phyloP scores from a whole-genome alignment of 2,888 invertebrate species.

The Parnassius smintheus region DNA sequence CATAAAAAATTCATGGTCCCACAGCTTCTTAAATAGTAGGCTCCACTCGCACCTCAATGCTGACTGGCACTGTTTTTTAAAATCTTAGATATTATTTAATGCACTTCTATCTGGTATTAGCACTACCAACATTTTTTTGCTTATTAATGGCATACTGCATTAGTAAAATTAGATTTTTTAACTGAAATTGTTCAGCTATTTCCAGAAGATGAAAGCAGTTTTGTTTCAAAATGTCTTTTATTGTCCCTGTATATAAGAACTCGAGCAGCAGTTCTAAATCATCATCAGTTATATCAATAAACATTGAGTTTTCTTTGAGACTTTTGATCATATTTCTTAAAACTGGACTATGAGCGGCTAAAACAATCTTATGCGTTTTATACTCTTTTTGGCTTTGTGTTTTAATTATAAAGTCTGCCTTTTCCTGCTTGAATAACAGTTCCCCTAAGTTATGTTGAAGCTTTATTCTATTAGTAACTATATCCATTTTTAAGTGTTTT shows the following conservation, averaged over 20 bases:
- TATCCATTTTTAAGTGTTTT: conserved; percentile 43
- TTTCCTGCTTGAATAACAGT: conserved; percentile 45
- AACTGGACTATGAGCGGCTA: conserved; percentile 58
- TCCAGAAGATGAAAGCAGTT: conserved; percentile 51
- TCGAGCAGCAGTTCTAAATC: conserved; percentile 58
- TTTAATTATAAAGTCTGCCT: conserved; percentile 53
- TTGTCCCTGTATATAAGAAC: conserved; percentile 61
- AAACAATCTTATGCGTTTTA: conserved; percentile 55
- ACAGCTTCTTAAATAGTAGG: too few species aligned
- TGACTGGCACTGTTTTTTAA: too few species aligned
- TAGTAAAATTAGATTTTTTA: conserved; percentile 47
- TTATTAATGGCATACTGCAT: conserved; percentile 46
- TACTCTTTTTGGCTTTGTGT: conserved; percentile 50
- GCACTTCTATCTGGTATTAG: conserved; percentile 24
- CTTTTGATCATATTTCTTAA: conserved; percentile 49
- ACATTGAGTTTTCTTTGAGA: conserved; percentile 34
- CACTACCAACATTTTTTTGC: conserved; percentile 56
- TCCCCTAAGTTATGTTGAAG: conserved; percentile 49
- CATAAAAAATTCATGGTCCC: too few species aligned
- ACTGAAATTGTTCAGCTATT: conserved; percentile 52
- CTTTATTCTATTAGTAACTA: conserved; percentile 53
- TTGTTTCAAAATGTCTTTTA: conserved; percentile 49
- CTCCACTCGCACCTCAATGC: too few species aligned
- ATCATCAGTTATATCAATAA: conserved; percentile 50
- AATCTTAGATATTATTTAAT: too few species aligned